Percentiles rank a stretch among this genome's conserved stretches.
phyloP scores from a whole-genome alignment of 2,888 invertebrate species.

The Aphidius colemani region DNA sequence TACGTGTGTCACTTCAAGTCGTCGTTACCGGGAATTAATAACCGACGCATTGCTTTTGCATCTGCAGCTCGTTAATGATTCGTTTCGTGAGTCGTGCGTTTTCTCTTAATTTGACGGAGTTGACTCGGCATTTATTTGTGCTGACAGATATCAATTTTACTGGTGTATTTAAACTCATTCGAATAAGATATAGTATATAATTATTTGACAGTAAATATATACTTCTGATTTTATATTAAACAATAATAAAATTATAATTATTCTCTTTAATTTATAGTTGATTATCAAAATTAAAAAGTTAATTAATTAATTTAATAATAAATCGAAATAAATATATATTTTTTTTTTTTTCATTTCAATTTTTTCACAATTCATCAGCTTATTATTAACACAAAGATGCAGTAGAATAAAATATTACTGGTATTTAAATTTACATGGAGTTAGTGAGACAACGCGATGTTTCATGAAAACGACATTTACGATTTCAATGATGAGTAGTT shows the following conservation, averaged over 20 bases:
- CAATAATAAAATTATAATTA: too few relatives aligned
- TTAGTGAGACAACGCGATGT: slow-evolving; percentile 33
- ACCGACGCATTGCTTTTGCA: slow-evolving; percentile 29
- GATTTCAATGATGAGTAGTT: slow-evolving; percentile 5
- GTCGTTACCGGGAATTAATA: slow-evolving; percentile 30
- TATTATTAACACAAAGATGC: slow-evolving; percentile 31
- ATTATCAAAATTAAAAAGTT: too few relatives aligned
- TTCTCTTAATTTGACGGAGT: slow-evolving; percentile 30
- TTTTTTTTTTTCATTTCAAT: not conserved
- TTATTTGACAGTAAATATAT: slow-evolving; percentile 5
- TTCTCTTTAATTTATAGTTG: not conserved
- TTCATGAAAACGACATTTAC: slow-evolving; percentile 34
- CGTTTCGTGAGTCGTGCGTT: slow-evolving; percentile 30
- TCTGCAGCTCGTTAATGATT: slow-evolving; percentile 36
- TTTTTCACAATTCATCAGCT: slow-evolving; percentile 9
- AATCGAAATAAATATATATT: not conserved
- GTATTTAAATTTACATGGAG: slow-evolving; percentile 38
- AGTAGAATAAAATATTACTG: slow-evolving; percentile 34
- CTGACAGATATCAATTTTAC: slow-evolving; percentile 33
- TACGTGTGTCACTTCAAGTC: slow-evolving; percentile 27
- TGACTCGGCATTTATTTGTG: slow-evolving; percentile 22
- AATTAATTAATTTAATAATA: too few relatives aligned
- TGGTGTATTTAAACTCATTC: slow-evolving; percentile 2
- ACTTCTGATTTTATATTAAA: not conserved
- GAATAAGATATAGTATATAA: slow-evolving; percentile 7